These are phyloP conservation scores for Brevimyrus niger DNA, from an alignment of 2,113 vertebrate species.

Conservation along the genomic window DNA sequence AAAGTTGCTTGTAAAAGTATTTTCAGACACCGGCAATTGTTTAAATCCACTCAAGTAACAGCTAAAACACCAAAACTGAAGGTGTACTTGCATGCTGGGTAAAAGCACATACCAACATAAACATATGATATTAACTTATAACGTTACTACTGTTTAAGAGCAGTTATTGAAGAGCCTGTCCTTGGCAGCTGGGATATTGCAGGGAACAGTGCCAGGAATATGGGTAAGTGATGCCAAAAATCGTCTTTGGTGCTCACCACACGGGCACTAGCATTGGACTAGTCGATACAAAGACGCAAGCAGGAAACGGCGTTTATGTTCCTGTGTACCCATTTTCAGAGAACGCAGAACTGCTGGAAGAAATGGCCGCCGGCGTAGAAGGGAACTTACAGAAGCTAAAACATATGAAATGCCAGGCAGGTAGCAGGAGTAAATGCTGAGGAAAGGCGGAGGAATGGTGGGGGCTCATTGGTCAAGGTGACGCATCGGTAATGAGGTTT, in stretches of 20 bases:
- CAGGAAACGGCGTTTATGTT: background rate
- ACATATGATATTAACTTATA: background rate
- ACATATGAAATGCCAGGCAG: background rate
- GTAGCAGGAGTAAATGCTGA: background rate
- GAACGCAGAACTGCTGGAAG: background rate
- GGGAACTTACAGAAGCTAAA: background rate
- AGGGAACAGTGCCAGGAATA: background rate
- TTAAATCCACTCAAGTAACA: background rate
- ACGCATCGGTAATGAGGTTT: slow-evolving; percentile 42
- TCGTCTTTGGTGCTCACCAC: background rate
- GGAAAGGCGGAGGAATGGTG: slow-evolving; percentile 34
- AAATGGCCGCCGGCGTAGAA: background rate
- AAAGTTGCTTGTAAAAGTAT: background rate
- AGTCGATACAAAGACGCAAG: background rate
- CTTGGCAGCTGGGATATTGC: background rate
- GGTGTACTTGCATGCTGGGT: background rate
- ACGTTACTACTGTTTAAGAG: background rate
- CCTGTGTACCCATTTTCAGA: background rate
- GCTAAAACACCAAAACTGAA: background rate
- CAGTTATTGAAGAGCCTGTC: background rate
- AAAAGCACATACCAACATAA: background rate
- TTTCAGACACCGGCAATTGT: too few species aligned
- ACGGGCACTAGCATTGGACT: background rate
- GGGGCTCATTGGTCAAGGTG: slow-evolving; percentile 34
- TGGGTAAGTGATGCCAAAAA: background rate